phyloP scores from a whole-genome alignment of 2,888 invertebrate species.

The Hipparchia sbordonii region DNA sequence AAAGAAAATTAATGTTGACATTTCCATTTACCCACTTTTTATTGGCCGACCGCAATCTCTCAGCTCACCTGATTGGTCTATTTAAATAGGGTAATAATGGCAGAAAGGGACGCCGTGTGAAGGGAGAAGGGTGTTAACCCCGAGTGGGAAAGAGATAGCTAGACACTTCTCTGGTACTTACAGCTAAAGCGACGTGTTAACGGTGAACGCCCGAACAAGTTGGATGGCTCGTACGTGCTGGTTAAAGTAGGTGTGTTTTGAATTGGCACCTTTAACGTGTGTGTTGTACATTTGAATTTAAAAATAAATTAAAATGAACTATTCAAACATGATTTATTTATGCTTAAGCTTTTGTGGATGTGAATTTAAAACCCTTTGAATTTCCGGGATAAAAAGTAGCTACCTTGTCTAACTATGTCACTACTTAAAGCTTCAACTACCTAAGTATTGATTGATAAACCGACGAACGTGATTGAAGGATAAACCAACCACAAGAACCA shows the following conservation, averaged over 20 bases:
- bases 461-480: no score
- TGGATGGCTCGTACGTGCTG: conserved; percentile 57
- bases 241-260: conserved; percentile 43
- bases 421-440: no score
- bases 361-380: no score
- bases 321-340: no score
- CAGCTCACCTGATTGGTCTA: conserved; percentile 67
- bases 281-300: no score
- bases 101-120: conserved; percentile 61
- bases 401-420: no score
- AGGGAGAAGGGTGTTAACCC: conserved; percentile 47
- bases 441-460: no score
- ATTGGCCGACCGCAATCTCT: conserved; percentile 71
- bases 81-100: conserved; percentile 69
- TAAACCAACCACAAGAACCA: no score
- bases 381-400: no score
- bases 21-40: conserved; percentile 75
- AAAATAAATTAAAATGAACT: no score
- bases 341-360: no score
- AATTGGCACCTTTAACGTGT: conserved; percentile 50
- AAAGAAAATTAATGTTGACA: conserved; percentile 78
- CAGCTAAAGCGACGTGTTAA: conserved; percentile 68
- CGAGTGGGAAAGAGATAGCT: conserved; percentile 65
- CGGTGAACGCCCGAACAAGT: conserved; percentile 69
- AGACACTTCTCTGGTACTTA: conserved; percentile 80